Base-by-base conservation (phyloP, 2,113 vertebrate genomes). In the Theristicus caerulescens region DNA sequence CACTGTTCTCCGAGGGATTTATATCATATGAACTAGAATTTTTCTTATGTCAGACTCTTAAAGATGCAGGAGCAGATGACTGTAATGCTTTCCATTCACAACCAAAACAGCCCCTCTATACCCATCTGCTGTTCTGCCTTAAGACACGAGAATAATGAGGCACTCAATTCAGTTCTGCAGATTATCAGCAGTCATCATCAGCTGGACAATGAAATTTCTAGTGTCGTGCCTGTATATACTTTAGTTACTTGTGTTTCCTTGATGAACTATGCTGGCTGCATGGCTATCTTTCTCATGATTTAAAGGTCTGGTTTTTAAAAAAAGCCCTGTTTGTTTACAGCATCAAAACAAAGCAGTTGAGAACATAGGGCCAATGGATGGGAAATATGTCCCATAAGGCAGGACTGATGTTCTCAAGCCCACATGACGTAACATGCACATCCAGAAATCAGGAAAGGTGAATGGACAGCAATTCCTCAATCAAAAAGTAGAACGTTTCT, bases 401-500 rank as follows among this genome's bases (percentile, higher is more conserved):
- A 90, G 54, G 46, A 38, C 5, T n/a, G 42, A 66, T 10, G 5
- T 29, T 92, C 46, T 87, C n/a, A 90, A 77, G 46, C 32, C 16
- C 32, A 54, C 22, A 11, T 34, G 57, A 29, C 0, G 0, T 13
- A 31, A 21, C 1, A 0, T n/a, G 25, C 27, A 81, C 13, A 52
- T 18, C 26, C 13, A 82, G 44, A 74, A 19, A 29, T 59, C 57
- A 87, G 69, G n/a, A 55, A 93, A 89, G 13, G 11, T 16, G 11
- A 46, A 70, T 0, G 0, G 34, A 8, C 9, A 78, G 29, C 51
- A 91, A 44, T 40, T 55, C 61, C 38, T 69, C 86, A 81, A 64
- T 31, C 4, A 83, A 47, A 78, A 81, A 38, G 16, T 22, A 31
- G 25, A 62, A 54, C 29, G 44, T 54, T 78, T 59, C 67, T 31